Base-by-base conservation (phyloP, 2,113 vertebrate genomes). In the Rhagologus leucostigma region DNA sequence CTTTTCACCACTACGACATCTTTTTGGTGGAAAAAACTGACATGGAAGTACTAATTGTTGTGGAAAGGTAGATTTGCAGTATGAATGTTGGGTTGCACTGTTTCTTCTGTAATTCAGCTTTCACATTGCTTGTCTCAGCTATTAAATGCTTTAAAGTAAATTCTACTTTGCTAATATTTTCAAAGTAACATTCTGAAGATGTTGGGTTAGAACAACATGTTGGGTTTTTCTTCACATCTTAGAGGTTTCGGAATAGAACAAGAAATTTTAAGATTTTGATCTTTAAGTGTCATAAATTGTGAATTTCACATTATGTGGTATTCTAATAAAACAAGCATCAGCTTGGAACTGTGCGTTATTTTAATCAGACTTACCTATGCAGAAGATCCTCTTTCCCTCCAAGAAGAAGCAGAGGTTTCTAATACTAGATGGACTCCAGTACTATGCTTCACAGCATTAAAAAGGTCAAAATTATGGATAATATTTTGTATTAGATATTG, bases 11-110 rank as follows among this genome's bases (percentile, higher is more conserved):
- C 57, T 96, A 2, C 85, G 56, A 27, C 52, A 47, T n/a, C 62
- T 95, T 50, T 93, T 96, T 56, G 88, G 88, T 64, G 85, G 85
- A 32, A 90, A 92, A 74, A 84, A 87, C 16, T 95, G 74, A 95
- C 47, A 56, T 33, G 46, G 57, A 75, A 73, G 9, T 49, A 22
- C 33, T 53, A 8, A 42, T 22, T 11, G 59, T 35, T 60, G 55
- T 22, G 59, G 32, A 93, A 68, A 87, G 73, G 69, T 62, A 65
- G 67, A 77, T 39, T 27, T 33, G 64, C 27, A 57, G 64, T 13
- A 9, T 10, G 64, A 19, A 16, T 7, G 14, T 33, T 1, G 9
- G 7, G 32, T 46, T 32, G 52, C 26, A 9, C 8, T n/a, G 35
- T 76, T 74, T 59, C 47, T 46, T 42, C 26, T 30, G 52, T 50